Percentiles rank a stretch among this genome's conserved stretches.
Evolutionary conservation across 2,888 invertebrate species (phyloP).

Genomic region (Azorinus chamasolen): DNA sequence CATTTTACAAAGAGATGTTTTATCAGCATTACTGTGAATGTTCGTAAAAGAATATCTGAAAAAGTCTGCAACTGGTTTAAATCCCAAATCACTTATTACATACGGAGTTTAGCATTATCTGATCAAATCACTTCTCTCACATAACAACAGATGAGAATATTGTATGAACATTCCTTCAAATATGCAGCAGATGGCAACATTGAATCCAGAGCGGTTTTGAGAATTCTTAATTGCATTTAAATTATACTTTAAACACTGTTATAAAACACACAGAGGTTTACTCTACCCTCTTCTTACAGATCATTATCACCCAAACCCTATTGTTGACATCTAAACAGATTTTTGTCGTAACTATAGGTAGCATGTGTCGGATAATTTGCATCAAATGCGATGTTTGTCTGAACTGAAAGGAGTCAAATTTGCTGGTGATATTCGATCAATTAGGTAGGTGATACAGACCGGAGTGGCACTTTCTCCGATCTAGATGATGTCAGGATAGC

Average conservation of each 20-base stretch:
- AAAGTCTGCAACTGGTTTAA: no score
- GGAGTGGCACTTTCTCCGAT: no score
- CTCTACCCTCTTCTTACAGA: background rate
- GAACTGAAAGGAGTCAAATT: conserved; percentile 2
- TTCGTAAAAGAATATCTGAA: no score
- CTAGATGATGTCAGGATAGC: conserved; percentile 2
- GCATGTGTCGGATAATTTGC: conserved; percentile 3
- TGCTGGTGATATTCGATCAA: conserved; percentile 2
- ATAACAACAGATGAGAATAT: no score
- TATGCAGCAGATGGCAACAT: no score
- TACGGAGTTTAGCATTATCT: no score
- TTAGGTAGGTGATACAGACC: background rate
- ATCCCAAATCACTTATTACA: no score
- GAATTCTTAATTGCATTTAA: background rate
- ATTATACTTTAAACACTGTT: conserved; percentile 1
- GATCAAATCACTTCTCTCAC: no score
- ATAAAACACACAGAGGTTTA: conserved; percentile 3
- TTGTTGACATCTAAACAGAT: background rate
- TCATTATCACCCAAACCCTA: background rate
- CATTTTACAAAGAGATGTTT: no score
- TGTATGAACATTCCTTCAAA: no score
- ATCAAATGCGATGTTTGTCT: background rate
- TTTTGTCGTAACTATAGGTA: conserved; percentile 9
- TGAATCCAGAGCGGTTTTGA: no score
- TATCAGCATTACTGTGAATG: no score